Conservation (phyloP, 2,888 invertebrate genomes). For the Dolichopus griseipennis region DNA sequence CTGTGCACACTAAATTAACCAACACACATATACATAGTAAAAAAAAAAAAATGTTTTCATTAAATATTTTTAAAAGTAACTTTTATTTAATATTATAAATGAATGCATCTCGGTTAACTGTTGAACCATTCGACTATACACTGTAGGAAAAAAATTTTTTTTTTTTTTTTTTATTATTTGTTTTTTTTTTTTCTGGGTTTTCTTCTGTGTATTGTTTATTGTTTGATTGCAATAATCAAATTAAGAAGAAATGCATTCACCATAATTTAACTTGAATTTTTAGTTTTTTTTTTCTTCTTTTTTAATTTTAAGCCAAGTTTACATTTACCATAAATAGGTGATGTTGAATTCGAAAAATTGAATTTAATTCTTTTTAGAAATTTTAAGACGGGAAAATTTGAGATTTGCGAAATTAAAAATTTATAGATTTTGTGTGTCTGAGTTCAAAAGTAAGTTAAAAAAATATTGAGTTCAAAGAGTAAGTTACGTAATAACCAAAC, state of each 20-base stretch:
- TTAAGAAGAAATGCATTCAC: slow-evolving; percentile 4
- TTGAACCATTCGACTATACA: background rate
- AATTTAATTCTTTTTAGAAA: too few relatives aligned
- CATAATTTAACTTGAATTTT: background rate
- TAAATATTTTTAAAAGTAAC: too few relatives aligned
- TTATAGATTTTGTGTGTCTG: too few relatives aligned
- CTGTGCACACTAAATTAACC: background rate
- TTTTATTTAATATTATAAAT: background rate
- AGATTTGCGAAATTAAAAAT: too few relatives aligned
- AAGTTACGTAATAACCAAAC: too few relatives aligned
- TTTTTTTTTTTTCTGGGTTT: background rate
- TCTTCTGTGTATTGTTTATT: background rate
- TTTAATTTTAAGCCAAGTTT: background rate
- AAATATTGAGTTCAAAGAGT: too few relatives aligned
- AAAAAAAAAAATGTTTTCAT: background rate
- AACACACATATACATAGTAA: background rate
- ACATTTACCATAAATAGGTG: too few relatives aligned
- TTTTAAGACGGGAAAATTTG: too few relatives aligned
- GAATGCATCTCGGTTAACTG: background rate
- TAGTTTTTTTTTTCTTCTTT: too few relatives aligned
- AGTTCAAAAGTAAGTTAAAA: too few relatives aligned
- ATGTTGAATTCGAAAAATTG: too few relatives aligned
- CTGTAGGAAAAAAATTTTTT: background rate
- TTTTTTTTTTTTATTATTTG: background rate
- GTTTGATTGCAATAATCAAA: background rate